Conservation (phyloP, 2,113 vertebrate genomes). For the Antennarius striatus region DNA sequence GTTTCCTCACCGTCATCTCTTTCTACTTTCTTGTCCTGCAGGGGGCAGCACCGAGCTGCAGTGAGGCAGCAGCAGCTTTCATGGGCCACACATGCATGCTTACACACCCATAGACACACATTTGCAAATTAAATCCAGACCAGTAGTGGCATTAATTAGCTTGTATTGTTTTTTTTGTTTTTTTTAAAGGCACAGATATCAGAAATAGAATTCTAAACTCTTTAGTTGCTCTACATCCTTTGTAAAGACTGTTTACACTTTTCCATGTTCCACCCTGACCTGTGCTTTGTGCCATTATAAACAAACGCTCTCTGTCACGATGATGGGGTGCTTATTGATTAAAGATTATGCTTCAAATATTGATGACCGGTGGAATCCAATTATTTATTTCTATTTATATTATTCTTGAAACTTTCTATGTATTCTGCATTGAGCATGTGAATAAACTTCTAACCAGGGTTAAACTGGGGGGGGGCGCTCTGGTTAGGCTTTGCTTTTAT, state of each 20-base stretch:
- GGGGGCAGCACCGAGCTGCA: conserved; percentile 60
- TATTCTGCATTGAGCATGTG: no score
- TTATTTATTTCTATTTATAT: no score
- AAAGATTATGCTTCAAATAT: neutral
- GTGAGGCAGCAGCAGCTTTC: neutral
- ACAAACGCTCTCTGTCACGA: neutral
- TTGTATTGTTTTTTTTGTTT: neutral
- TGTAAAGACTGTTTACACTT: neutral
- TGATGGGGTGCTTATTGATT: no score
- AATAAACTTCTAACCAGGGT: no score
- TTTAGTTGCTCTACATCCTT: neutral
- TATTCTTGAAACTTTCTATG: no score
- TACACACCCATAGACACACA: neutral
- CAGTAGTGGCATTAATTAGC: conserved; percentile 4
- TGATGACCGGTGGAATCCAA: conserved; percentile 1
- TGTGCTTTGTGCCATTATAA: neutral
- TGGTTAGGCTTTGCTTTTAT: no score
- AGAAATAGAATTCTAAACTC: neutral
- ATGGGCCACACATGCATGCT: neutral
- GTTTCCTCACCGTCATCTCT: neutral
- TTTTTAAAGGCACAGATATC: no score
- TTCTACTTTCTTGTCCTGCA: conserved; percentile 38
- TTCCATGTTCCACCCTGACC: neutral
- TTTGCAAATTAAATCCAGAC: neutral
- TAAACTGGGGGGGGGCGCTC: no score